A percentile compares a stretch with the other conserved stretches of the same genome.
Evolutionary conservation across 2,888 invertebrate genomes (phyloP).

Genomic region (Athripsodes cinereus): DNA sequence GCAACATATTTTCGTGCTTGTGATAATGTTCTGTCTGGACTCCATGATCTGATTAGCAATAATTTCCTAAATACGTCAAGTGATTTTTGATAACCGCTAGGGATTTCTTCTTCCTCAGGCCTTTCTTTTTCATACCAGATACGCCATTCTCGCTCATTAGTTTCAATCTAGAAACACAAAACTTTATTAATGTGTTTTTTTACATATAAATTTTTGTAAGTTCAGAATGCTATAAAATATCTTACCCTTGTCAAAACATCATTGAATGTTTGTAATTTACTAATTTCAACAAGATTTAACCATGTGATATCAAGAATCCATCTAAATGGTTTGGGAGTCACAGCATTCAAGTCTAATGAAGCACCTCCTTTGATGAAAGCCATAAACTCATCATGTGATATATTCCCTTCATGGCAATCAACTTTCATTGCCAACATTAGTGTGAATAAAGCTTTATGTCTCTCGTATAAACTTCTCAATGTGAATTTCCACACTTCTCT

Average conservation of each 20-base stretch:
- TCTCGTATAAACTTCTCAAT: conserved; percentile 85
- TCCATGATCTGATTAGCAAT: conserved; percentile 86
- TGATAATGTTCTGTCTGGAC: conserved; percentile 89
- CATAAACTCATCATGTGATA: conserved; percentile 88
- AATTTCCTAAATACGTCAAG: conserved; percentile 87
- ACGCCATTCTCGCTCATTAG: conserved; percentile 84
- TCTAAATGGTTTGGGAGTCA: conserved; percentile 84
- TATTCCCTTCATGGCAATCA: conserved; percentile 73
- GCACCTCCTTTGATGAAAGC: conserved; percentile 96
- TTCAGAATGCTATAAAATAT: not conserved
- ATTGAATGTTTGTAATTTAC: conserved; percentile 72
- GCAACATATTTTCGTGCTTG: conserved; percentile 89
- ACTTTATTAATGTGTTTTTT: not conserved
- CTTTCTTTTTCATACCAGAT: conserved; percentile 88
- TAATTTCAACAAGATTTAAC: conserved; percentile 92
- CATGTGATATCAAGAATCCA: conserved; percentile 96
- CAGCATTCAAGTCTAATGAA: conserved; percentile 87
- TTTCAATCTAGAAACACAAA: conserved; percentile 56
- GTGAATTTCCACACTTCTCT: conserved; percentile 92
- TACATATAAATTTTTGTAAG: not conserved
- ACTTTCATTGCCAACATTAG: conserved; percentile 94
- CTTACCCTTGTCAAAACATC: conserved; percentile 71
- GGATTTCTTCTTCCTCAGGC: conserved; percentile 87
- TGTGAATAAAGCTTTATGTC: conserved; percentile 89
- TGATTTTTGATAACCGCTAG: conserved; percentile 80